Evolutionary conservation across 92 coral and sea anemone species (phyloP).

Genomic region (Chrysogorgia sp.): DNA sequence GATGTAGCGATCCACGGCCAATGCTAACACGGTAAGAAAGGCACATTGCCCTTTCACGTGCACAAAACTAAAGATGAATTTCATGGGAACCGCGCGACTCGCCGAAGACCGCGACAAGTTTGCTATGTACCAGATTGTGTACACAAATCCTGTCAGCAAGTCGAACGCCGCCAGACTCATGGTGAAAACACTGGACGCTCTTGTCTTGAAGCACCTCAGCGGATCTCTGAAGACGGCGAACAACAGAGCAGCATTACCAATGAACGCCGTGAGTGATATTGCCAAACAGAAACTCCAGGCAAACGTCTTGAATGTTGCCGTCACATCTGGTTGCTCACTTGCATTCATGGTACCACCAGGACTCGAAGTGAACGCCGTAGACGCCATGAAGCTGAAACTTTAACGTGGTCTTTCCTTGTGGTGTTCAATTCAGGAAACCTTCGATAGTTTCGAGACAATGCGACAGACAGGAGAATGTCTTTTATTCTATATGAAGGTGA

Average conservation of each 20-base stretch:
- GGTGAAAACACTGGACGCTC: slow-evolving; percentile 40
- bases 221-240: slow-evolving; percentile 40
- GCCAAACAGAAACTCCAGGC: slow-evolving; percentile 32
- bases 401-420: too few species aligned
- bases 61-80: slow-evolving; percentile 29
- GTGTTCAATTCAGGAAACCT: too few species aligned
- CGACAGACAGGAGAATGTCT: not conserved
- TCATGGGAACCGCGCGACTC: not conserved
- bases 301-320: slow-evolving; percentile 28
- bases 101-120: slow-evolving; percentile 14
- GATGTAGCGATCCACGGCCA: slow-evolving; percentile 40
- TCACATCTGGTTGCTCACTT: slow-evolving; percentile 11
- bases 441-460: too few species aligned
- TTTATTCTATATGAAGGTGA: slow-evolving; percentile 1
- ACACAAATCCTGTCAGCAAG: slow-evolving; percentile 31
- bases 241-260: slow-evolving; percentile 36
- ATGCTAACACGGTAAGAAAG: slow-evolving; percentile 28
- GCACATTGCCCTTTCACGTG: slow-evolving; percentile 47
- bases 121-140: slow-evolving; percentile 38
- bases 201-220: slow-evolving; percentile 30
- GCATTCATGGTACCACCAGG: not conserved
- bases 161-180: slow-evolving; percentile 38
- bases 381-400: not conserved
- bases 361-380: not conserved
- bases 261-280: slow-evolving; percentile 34